Conservation (phyloP, 1,140 invertebrate species). For the Hirudo medicinalis region DNA sequence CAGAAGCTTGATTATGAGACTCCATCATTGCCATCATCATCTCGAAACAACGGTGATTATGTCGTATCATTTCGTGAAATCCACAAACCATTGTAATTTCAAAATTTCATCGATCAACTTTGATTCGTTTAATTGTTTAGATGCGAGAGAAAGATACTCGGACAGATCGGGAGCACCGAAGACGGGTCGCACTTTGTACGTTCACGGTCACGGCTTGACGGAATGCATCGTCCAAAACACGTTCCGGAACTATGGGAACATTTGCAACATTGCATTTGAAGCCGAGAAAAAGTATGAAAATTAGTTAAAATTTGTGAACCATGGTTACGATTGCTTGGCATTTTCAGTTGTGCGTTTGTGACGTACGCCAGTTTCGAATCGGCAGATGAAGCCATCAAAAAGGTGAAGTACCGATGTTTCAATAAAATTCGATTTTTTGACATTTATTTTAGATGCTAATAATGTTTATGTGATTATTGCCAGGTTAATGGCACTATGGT, state of each 20-base stretch:
- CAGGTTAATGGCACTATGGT: slow-evolving; percentile 66
- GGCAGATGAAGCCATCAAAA: slow-evolving; percentile 68
- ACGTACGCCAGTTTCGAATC: slow-evolving; percentile 79
- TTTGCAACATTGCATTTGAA: slow-evolving; percentile 78
- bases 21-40: no score
- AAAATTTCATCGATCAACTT: no score
- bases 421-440: not conserved
- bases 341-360: slow-evolving; percentile 67
- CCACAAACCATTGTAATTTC: no score
- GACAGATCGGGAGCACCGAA: slow-evolving; percentile 40
- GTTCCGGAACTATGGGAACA: slow-evolving; percentile 62
- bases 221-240: slow-evolving; percentile 68
- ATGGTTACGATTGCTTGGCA: no score
- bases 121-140: no score
- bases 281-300: slow-evolving; percentile 61
- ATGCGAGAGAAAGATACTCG: no score
- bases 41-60: no score
- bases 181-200: slow-evolving; percentile 71
- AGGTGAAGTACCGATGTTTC: slow-evolving; percentile 42
- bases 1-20: no score
- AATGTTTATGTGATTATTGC: slow-evolving; percentile 24
- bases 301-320: not conserved
- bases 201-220: slow-evolving; percentile 62
- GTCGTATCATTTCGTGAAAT: no score
- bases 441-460: no score